A percentile compares a stretch with the other conserved stretches of the same genome.
phyloP scores from a whole-genome alignment of 92 coral and sea anemone genomes.

The Porites lobata region DNA sequence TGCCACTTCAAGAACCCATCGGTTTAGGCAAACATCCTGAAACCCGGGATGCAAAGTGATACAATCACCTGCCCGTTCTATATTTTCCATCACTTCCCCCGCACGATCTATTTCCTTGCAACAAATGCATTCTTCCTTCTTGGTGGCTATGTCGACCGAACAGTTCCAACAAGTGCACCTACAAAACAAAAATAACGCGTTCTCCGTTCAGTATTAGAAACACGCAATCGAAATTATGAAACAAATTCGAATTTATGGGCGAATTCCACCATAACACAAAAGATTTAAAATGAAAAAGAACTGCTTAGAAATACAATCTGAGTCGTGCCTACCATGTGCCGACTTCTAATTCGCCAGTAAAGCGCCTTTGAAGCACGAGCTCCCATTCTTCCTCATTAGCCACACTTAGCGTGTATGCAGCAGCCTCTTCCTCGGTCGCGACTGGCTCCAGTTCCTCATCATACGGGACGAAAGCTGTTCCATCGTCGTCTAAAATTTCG shows the following conservation, averaged over 20 bases:
- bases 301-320: not conserved
- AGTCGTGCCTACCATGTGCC: slow-evolving; percentile 35
- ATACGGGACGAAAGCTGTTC: slow-evolving; percentile 9
- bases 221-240: slow-evolving; percentile 1
- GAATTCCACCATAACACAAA: not conserved
- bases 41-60: slow-evolving; percentile 9
- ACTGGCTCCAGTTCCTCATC: slow-evolving; percentile 48
- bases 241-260: not conserved
- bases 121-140: slow-evolving; percentile 52
- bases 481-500: not conserved
- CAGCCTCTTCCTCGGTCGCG: slow-evolving; percentile 42
- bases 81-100: slow-evolving; percentile 27
- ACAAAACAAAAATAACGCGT: too few relatives aligned
- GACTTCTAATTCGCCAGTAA: slow-evolving; percentile 40
- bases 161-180: slow-evolving; percentile 32
- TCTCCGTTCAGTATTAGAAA: slow-evolving; percentile 4
- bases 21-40: slow-evolving; percentile 7
- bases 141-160: slow-evolving; percentile 23
- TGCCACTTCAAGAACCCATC: slow-evolving; percentile 9
- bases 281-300: not conserved
- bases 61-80: not conserved
- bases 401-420: slow-evolving; percentile 19
- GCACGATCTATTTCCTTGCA: slow-evolving; percentile 47
- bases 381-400: slow-evolving; percentile 38
- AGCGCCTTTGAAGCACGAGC: slow-evolving; percentile 21